Conservation (phyloP, 1,140 invertebrate genomes). For the Ridgeia piscesae region DNA sequence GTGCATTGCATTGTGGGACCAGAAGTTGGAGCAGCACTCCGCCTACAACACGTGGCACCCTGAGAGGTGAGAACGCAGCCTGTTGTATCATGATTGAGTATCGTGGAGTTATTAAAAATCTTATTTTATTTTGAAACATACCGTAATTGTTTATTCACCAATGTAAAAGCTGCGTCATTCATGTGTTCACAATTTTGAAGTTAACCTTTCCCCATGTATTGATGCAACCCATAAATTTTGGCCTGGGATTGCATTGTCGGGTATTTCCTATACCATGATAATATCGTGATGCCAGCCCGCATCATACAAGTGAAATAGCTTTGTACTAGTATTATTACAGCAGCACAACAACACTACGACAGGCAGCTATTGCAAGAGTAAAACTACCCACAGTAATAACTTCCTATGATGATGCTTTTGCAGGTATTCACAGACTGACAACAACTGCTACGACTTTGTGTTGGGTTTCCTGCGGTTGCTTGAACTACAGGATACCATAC, state of each 20-base stretch:
- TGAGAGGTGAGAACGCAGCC: neutral
- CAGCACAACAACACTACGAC: too few species aligned
- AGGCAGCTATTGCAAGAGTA: neutral
- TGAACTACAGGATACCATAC: neutral
- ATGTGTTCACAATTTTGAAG: neutral
- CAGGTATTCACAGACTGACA: neutral
- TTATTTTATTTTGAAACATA: too few species aligned
- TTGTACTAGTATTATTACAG: too few species aligned
- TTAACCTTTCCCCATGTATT: too few species aligned
- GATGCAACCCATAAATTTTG: too few species aligned
- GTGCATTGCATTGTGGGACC: neutral
- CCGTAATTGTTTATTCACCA: too few species aligned
- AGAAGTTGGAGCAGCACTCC: neutral
- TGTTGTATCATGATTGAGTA: too few species aligned
- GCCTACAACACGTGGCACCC: constrained; percentile 9
- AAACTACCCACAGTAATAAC: neutral
- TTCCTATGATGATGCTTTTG: neutral
- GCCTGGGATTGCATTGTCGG: too few species aligned
- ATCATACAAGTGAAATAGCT: too few species aligned
- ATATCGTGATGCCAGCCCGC: too few species aligned
- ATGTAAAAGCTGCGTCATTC: neutral
- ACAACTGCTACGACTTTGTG: constrained; percentile 16
- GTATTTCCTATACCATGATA: too few species aligned
- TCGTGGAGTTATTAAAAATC: neutral
- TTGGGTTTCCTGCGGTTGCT: constrained; percentile 13